phyloP scores from a whole-genome alignment of 2,797 vertebrate genomes.

The Thripadectes ignobilis region DNA sequence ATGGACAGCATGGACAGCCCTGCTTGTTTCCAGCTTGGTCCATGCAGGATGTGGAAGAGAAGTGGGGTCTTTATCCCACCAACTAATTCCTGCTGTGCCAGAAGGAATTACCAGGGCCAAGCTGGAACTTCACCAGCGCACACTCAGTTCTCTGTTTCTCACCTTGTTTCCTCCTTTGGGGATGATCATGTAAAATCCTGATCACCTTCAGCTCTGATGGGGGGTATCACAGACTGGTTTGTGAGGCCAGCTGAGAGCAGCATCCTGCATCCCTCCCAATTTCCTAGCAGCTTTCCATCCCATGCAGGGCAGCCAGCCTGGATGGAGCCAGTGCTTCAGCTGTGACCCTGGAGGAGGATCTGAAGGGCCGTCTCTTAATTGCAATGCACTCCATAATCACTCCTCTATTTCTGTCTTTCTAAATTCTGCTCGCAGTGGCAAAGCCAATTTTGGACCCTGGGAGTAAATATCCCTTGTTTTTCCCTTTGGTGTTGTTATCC shows the following conservation, averaged over 20 bases:
- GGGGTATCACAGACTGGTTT: background rate
- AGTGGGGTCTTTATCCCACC: background rate
- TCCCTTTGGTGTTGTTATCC: background rate
- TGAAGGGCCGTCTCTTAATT: background rate
- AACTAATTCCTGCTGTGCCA: background rate
- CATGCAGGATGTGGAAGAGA: fast-evolving
- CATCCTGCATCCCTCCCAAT: background rate
- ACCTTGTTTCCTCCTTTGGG: background rate
- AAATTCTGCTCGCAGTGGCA: background rate
- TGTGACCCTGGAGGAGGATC: background rate
- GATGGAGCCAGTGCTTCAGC: background rate
- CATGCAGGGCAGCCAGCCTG: background rate
- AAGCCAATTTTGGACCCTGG: background rate
- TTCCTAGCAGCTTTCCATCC: background rate
- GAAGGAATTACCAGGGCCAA: background rate
- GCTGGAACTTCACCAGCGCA: background rate
- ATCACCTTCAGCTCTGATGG: background rate
- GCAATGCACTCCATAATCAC: background rate
- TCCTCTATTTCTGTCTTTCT: slow-evolving; percentile 3
- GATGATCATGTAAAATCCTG: background rate
- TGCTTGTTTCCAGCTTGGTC: background rate
- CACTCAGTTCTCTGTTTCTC: background rate
- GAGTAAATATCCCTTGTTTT: slow-evolving; percentile 40
- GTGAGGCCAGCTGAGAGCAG: background rate
- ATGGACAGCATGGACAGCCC: background rate